Evolutionary conservation across 2,113 vertebrate genomes (phyloP), one percentile per base, ranked within the genome.

Genomic region (Sus scrofa): DNA sequence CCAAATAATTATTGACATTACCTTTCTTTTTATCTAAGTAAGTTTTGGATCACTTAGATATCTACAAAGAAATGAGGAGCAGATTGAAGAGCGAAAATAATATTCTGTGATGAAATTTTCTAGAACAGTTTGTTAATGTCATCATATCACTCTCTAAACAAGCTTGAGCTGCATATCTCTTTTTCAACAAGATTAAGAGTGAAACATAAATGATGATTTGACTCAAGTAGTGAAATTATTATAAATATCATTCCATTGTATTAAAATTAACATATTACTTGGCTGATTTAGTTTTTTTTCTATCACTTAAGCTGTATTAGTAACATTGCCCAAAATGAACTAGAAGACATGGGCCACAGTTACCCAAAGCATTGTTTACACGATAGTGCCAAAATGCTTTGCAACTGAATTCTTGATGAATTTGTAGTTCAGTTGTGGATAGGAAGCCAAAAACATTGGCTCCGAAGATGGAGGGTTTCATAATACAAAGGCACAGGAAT

Each of bases 41-140:
- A 62, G 3, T 75, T 89, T 65, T 88, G 19, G 62, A 94, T 32
- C 52, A 39, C 19, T 32, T 58, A 18, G 4, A 78, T 68, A 15
- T 86, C 22, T 56, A 14, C 56, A 85, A 95, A 86, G n/a, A 89
- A 82, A 94, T 62, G 20, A 92, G 8, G 62, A 82, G 19, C 26
- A 93, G 32, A 85, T 71, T 93, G 39, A 3, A 4, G 32, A 73
- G 62, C 74, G 32, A 78, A 81, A 70, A 86, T 20, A 90, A 77
- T 89, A 92, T 89, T 85, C 27, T 81, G 27, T 81, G 34, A 95
- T 85, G 26, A 86, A 24, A 79, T 20, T 82, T 63, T 92, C 22
- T 87, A 89, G 52, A 95, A 78, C 34, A 83, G 1, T 74, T 63
- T 79, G 6, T 89, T 87, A 50, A n/a, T 94, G 20, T 78, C 32